These are phyloP conservation scores for Leptatherina wallacei DNA, from an alignment of 2,797 vertebrate genomes.

Conservation along the genomic window DNA sequence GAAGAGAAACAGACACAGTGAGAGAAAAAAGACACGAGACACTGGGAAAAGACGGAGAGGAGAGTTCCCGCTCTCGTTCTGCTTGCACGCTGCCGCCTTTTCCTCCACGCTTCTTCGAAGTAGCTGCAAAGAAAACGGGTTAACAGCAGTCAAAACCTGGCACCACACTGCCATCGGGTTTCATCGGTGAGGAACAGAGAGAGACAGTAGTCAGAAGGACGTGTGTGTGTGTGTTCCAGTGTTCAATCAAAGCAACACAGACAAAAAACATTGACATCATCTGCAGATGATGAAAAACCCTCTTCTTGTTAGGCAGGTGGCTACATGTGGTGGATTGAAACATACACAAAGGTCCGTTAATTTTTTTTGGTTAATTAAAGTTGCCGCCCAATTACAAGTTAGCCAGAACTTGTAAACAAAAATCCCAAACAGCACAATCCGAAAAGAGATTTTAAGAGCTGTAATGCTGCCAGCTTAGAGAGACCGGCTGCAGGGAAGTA, in stretches of 20 bases:
- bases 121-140: slow-evolving; percentile 69
- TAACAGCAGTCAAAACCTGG: slow-evolving; percentile 51
- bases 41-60: slow-evolving; percentile 38
- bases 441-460: slow-evolving; percentile 27
- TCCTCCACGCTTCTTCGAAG: slow-evolving; percentile 40
- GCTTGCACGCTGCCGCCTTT: slow-evolving; percentile 31
- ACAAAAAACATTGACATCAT: slow-evolving; percentile 15
- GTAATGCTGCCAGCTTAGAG: slow-evolving; percentile 1
- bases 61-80: slow-evolving; percentile 38
- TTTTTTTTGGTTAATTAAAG: slow-evolving; percentile 25
- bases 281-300: neutral
- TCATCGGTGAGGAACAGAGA: slow-evolving; percentile 25
- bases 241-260: slow-evolving; percentile 29
- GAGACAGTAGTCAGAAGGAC: neutral
- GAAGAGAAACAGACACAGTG: slow-evolving; percentile 37
- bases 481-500: slow-evolving; percentile 6
- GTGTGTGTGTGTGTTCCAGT: slow-evolving; percentile 36
- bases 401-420: slow-evolving; percentile 30
- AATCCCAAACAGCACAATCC: slow-evolving; percentile 9
- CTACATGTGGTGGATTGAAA: slow-evolving; percentile 14
- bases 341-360: slow-evolving; percentile 30
- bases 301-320: slow-evolving; percentile 9
- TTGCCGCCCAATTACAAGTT: slow-evolving; percentile 34
- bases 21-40: slow-evolving; percentile 41
- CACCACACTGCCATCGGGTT: slow-evolving; percentile 11